Evolutionary conservation across 2,888 invertebrate genomes (phyloP), one percentile per base, ranked within the genome.

Genomic region (Yponomeuta cagnagella): DNA sequence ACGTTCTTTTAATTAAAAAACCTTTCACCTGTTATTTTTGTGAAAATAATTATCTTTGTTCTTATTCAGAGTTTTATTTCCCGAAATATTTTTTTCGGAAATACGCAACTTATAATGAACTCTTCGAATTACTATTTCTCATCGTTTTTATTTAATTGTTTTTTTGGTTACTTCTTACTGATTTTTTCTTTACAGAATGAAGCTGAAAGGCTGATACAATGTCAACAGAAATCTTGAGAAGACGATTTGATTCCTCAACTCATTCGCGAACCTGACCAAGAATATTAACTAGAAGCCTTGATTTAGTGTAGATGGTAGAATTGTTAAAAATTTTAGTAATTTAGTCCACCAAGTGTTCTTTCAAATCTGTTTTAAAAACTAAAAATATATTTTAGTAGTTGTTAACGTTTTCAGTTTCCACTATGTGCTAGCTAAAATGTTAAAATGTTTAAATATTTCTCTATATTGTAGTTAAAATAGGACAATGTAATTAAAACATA

Each of bases 151-250:
- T 33, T 4, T 4, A 5, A 33, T 33, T 33, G 2, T 1, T 33
- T 33, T 2, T 33, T 33, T 33, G 5, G 33, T 33, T 43, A 43
- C 5, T 43, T 43, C 43, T 43, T 5, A 43, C 43, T 43, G 43
- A 43, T 0, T 43, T 72, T 74, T 71, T 74, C 73, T 75, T 87
- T 86, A 67, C 87, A 92, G 92, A 87, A 83, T 71, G 92, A 92
- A 80, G 92, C 92, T 8, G 90, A 90, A 73, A 84, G 85, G 78
- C 78, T 92, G n/a, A 78, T 92, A 15, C 79, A 90, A 10, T 92
- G 92, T 72, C 90, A 90, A 75, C 90, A 90, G 75, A 90, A 89
- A 71, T 77, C 85, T 70, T 89, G 78, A 88, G 79, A 63, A 33
- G 33, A 33, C 68, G 31, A 5, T 33, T 6, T 5, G 33, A 37